Base-by-base conservation (phyloP, 2,888 invertebrate species). In the Tinea pellionella region DNA sequence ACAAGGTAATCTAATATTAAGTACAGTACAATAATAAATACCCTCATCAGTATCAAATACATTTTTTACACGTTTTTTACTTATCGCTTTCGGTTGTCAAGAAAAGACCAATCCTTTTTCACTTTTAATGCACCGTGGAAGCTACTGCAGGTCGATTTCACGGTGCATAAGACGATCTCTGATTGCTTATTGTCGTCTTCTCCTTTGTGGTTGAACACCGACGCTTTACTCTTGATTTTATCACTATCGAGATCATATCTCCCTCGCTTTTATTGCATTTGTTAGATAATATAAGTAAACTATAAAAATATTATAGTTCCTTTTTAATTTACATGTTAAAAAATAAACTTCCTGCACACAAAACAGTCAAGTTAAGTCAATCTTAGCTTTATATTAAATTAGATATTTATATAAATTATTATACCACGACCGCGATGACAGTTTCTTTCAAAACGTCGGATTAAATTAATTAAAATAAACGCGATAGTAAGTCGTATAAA, bases 111-210 rank as follows among this genome's bases (percentile, higher is more conserved):
- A 15, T 6, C 32, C 24, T 19, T 57, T 47, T 58, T 43, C 41
- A 59, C 19, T 42, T 59, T 61, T 59, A 61, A 61, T 56, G 9
- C 30, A 53, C 59, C 61, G 56, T 60, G 57, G 57, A 32, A 56
- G 61, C 59, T 61, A 61, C 59, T 30, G 61, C 19, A 42, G 11
- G 41, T 19, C 59, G 42, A 59, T 59, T 59, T 59, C 59, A 59
- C 59, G 59, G 15, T 30, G 42, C 15, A 16, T 37, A 57, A n/a
- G 16, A 15, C 24, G 42, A 19, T 16, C 42, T 18, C 24, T 59
- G 59, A 59, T 59, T 59, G 24, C 42, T 30, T 18, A 30, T 59
- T 59, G 59, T 59, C 19, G 32, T 13, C 13, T 29, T 18, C 13
- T 13, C 19, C 53, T 53, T 53, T 53, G 51, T 61, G 51, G 58